Evolutionary conservation across 35 echinoderm and acorn worm species (phyloP).

Genomic region (Ophioderma brevispina): DNA sequence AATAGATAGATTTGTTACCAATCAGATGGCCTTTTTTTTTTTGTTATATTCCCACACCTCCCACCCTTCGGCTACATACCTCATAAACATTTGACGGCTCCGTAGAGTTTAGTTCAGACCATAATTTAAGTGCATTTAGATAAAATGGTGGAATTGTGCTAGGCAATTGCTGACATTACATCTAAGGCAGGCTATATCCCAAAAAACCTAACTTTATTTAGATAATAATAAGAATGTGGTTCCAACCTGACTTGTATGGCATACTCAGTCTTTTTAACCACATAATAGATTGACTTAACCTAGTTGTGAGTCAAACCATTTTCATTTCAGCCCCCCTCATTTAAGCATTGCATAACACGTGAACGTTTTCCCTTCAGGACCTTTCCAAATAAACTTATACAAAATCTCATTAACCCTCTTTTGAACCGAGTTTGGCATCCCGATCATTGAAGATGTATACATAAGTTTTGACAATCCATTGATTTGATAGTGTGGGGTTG

Average conservation of each 20-base stretch:
- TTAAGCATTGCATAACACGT: background rate
- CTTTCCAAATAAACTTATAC: background rate
- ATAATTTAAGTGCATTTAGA: background rate
- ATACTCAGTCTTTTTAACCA: background rate
- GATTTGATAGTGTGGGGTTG: background rate
- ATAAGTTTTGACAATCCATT: background rate
- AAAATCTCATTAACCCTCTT: background rate
- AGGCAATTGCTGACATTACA: background rate
- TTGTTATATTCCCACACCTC: too few species aligned
- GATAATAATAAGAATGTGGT: background rate
- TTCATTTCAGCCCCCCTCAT: background rate
- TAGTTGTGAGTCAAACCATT: background rate
- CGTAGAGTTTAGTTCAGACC: background rate
- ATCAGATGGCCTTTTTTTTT: background rate
- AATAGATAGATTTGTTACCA: background rate
- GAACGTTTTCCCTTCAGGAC: slow-evolving; percentile 6
- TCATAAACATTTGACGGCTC: background rate
- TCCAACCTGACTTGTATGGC: background rate
- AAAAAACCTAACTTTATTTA: background rate
- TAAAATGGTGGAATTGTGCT: background rate
- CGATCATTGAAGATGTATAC: background rate
- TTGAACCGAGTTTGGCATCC: background rate
- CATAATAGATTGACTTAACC: background rate
- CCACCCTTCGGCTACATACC: background rate
- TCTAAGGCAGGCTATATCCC: background rate